Evolutionary conservation across 2,113 vertebrate species (phyloP), one percentile per base, ranked within the genome.

Genomic region (Archilochus colubris): DNA sequence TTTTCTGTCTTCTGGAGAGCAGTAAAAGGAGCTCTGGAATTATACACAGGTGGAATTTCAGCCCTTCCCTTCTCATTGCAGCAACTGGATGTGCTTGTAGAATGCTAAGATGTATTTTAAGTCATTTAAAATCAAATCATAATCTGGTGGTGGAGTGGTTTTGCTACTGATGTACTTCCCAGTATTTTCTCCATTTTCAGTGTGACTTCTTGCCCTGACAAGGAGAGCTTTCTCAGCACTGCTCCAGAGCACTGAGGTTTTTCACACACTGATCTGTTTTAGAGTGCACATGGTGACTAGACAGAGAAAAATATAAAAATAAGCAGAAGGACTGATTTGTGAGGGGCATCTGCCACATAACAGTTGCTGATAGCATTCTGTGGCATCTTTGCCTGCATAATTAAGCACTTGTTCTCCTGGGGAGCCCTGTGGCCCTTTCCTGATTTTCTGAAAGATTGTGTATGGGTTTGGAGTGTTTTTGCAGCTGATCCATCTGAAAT

Each of bases 401-500:
- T 87, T 15, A 61, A 62, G 30, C 62, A 77, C 44, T 94, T 28
- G 44, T 53, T 86, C 70, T 51, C 70, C 68, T 4, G 7, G 21
- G 72, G 40, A 89, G 85, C 16, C 50, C 59, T 0, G 2, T 0
- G 0, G 50, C 50, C 27, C 48, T 70, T 51, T 78, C 77, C 57
- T 0, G 2, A 14, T 89, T 64, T 88, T 66, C 77, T 95, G 86
- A 69, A 83, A 54, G 64, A 12, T 81, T 78, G 7, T 62, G 11
- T 27, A 33, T 59, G 82, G 89, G 23, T 10, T 54, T 89, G 83
- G 74, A 87, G 78, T 96, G 93, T 83, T 96, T 94, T 94, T 97
- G 89, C 78, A 96, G 95, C 89, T 96, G 94, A 94, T 81, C 72
- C 73, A n/a, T 53, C 31, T 78, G 86, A 83, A 90, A 81, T 62